These are phyloP conservation scores for Pollachius pollachius DNA, from an alignment of 2,113 vertebrate species.

Conservation along the genomic window DNA sequence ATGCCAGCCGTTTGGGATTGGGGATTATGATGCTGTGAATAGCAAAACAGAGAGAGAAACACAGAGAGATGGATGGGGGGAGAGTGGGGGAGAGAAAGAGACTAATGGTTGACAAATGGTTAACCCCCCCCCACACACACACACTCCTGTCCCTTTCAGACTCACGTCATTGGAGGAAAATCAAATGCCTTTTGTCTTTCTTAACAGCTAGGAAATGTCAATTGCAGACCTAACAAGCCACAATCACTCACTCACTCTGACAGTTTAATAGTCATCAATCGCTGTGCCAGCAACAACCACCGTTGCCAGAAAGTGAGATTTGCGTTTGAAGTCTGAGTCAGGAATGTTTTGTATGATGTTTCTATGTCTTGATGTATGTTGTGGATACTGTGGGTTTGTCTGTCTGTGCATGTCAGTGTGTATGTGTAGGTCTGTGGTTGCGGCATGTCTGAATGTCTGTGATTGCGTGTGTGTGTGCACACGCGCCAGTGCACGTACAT, in stretches of 20 bases:
- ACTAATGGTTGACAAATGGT: not conserved
- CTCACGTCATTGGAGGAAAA: not conserved
- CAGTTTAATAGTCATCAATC: constrained; percentile 33
- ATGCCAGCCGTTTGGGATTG: constrained; percentile 47
- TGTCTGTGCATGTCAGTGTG: constrained; percentile 2
- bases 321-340: not conserved
- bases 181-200: constrained; percentile 18
- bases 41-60: not conserved
- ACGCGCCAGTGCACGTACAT: too few relatives aligned
- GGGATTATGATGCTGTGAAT: constrained; percentile 48
- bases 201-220: constrained; percentile 51
- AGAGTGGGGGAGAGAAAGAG: constrained; percentile 14
- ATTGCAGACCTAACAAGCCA: constrained; percentile 13
- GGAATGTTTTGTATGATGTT: not conserved
- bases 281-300: constrained; percentile 27
- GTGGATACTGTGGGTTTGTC: too few relatives aligned
- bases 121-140: too few relatives aligned
- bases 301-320: constrained; percentile 19
- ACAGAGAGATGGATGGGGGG: constrained; percentile 13
- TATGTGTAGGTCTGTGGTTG: not conserved
- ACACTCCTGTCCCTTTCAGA: too few relatives aligned
- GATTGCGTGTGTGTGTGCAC: not conserved
- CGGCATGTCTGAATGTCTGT: not conserved
- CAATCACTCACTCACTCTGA: constrained; percentile 41
- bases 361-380: too few relatives aligned